Evolutionary conservation across 2,888 invertebrate species (phyloP).

Genomic region (Electrophaes corylata): DNA sequence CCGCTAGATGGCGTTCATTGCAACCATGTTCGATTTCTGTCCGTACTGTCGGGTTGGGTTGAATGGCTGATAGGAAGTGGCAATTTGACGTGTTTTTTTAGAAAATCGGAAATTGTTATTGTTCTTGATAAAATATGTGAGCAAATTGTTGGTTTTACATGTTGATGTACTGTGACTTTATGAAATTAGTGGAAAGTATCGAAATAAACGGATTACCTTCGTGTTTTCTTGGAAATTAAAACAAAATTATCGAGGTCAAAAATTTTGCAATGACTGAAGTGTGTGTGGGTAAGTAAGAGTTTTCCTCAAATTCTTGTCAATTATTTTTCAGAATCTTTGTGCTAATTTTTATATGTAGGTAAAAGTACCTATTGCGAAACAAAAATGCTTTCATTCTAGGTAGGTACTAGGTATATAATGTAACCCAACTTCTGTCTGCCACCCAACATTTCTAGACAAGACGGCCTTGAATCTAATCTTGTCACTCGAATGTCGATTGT

Average conservation of each 20-base stretch:
- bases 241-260: conserved; percentile 54
- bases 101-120: conserved; percentile 47
- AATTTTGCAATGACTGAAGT: conserved; percentile 59
- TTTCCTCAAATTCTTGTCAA: conserved; percentile 11
- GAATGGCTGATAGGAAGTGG: conserved; percentile 69
- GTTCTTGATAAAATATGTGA: conserved; percentile 35
- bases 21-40: conserved; percentile 47
- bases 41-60: conserved; percentile 46
- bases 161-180: conserved; percentile 24
- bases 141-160: conserved; percentile 36
- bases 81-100: conserved; percentile 52
- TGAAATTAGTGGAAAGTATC: conserved; percentile 26
- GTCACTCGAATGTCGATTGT: conserved; percentile 75
- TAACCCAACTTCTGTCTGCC: conserved; percentile 78
- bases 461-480: conserved; percentile 83
- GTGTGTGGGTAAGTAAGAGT: conserved; percentile 42
- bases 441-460: conserved; percentile 48
- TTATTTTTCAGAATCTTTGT: not conserved
- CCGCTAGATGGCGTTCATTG: conserved; percentile 58
- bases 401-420: not conserved
- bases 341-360: not conserved
- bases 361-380: not conserved
- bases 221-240: conserved; percentile 46
- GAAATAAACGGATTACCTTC: conserved; percentile 33
- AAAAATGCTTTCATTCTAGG: not conserved